Conservation (phyloP, 2,797 vertebrate genomes). For the Sebastes taczanowskii region DNA sequence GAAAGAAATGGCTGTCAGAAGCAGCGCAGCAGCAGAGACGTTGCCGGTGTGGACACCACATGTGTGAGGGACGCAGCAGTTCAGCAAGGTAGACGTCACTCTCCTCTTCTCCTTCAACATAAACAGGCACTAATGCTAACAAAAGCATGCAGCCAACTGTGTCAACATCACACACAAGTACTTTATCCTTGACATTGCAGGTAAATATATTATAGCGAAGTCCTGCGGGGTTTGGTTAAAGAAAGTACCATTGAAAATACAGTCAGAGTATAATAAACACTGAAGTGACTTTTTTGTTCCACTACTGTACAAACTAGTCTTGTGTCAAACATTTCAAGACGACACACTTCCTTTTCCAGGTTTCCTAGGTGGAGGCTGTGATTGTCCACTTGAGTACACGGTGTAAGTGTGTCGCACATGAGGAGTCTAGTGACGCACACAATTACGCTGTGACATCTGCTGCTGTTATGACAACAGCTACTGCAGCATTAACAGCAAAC, state of each 20-base stretch:
- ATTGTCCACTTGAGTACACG: neutral
- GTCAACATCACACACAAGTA: neutral
- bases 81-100: no score
- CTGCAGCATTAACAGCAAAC: slow-evolving; percentile 13
- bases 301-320: neutral
- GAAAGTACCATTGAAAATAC: neutral
- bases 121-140: neutral
- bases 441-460: slow-evolving; percentile 12
- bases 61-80: no score
- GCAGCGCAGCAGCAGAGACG: no score
- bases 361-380: neutral
- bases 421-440: neutral
- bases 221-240: neutral
- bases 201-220: neutral
- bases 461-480: slow-evolving; percentile 16
- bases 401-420: neutral
- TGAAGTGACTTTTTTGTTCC: neutral
- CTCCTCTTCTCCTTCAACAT: neutral
- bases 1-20: no score
- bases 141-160: neutral
- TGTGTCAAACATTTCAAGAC: neutral
- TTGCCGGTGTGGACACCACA: no score
- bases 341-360: neutral
- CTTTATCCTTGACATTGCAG: neutral
- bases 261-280: neutral